Evolutionary conservation across 2,888 invertebrate genomes (phyloP).

Genomic region (Microctonus hyperodae): DNA sequence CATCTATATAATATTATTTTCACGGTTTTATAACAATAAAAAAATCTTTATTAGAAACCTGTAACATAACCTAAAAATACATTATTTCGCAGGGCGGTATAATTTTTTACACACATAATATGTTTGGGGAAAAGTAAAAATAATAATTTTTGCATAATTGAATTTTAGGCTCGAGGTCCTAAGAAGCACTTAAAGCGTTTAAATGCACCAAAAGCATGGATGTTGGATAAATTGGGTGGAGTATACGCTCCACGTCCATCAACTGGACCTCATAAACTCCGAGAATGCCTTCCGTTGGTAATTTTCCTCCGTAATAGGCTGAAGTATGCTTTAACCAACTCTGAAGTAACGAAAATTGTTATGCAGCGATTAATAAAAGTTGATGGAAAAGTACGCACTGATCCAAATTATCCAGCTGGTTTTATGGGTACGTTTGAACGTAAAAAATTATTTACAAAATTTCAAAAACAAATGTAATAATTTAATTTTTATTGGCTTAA

Average conservation of each 20-base stretch:
- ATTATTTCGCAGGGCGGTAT: not conserved
- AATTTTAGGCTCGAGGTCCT: constrained; percentile 91
- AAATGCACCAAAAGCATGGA: constrained; percentile 99
- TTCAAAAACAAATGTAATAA: not conserved
- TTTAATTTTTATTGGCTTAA: constrained; percentile 41
- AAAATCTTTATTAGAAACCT: not conserved
- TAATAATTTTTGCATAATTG: too few species aligned
- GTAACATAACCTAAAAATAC: constrained; percentile 31
- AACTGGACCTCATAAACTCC: constrained; percentile 96
- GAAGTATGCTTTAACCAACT: constrained; percentile 96
- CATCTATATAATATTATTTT: too few species aligned
- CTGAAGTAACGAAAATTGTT: constrained; percentile 97
- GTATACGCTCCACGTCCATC: constrained; percentile 98
- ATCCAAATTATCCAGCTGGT: constrained; percentile 96
- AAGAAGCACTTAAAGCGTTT: constrained; percentile 99
- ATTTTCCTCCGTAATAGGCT: constrained; percentile 97
- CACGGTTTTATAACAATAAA: not conserved
- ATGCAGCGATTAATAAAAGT: constrained; percentile 98
- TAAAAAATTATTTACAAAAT: constrained; percentile 18
- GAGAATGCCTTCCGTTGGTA: constrained; percentile 95
- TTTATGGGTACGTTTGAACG: constrained; percentile 90
- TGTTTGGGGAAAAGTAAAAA: too few species aligned
- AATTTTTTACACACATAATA: too few species aligned
- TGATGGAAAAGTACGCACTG: constrained; percentile 97
- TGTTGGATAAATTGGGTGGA: constrained; percentile 99